phyloP scores from a whole-genome alignment of 2,113 vertebrate species.

The Macaca nemestrina region DNA sequence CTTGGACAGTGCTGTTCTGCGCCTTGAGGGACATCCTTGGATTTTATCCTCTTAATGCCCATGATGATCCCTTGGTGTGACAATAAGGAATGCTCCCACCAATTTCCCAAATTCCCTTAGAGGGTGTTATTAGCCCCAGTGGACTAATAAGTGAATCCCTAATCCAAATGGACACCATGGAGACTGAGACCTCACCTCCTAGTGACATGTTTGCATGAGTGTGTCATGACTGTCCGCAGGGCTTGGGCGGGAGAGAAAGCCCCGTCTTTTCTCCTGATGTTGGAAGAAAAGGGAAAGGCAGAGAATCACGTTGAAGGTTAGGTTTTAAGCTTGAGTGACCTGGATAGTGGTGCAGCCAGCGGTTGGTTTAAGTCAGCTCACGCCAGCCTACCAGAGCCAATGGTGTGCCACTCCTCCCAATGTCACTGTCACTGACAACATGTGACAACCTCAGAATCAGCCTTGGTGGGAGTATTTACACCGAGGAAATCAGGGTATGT shows the following conservation, averaged over 20 bases:
- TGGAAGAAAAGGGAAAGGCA: not conserved
- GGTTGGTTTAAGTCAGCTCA: not conserved
- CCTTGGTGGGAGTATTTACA: not conserved
- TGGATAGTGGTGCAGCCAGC: not conserved
- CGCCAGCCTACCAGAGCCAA: accelerated
- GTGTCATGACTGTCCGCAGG: accelerated
- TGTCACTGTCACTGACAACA: not conserved
- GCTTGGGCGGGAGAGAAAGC: not conserved
- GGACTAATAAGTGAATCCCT: not conserved
- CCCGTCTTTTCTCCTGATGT: not conserved
- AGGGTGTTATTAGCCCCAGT: not conserved
- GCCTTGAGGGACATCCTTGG: too few species aligned
- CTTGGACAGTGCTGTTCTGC: not conserved
- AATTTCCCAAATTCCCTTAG: not conserved
- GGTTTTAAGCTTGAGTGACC: not conserved
- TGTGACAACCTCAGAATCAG: not conserved
- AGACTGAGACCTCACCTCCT: not conserved
- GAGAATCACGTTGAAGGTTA: too few species aligned
- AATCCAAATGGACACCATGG: not conserved
- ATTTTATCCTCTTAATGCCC: not conserved
- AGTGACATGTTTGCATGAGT: too few species aligned
- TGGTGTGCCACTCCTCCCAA: not conserved
- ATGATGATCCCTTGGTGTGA: not conserved
- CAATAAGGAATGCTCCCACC: not conserved
- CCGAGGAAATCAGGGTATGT: not conserved